These are phyloP conservation scores for Sarcophaga bullata DNA, from an alignment of 1,140 invertebrate species.

Conservation along the genomic window DNA sequence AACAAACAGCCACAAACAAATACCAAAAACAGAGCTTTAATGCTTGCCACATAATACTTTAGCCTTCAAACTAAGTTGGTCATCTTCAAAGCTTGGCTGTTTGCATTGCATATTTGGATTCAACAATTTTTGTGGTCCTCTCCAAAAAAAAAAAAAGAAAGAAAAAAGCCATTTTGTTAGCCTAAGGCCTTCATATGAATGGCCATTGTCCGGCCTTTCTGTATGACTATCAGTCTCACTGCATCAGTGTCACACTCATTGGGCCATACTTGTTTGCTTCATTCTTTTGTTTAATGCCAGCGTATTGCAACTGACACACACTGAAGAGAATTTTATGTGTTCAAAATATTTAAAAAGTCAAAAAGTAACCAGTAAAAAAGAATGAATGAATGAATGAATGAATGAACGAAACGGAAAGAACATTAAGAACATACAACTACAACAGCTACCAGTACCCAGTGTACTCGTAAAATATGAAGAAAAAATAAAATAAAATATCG, in stretches of 20 bases:
- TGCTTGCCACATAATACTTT: neutral
- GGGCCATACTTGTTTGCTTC: neutral
- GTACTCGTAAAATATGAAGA: no score
- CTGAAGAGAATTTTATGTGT: neutral
- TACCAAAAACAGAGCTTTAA: neutral
- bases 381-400: neutral
- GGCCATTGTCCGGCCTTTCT: neutral
- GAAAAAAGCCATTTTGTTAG: neutral
- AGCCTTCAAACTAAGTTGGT: constrained; percentile 18
- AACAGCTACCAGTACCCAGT: no score
- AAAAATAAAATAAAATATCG: no score
- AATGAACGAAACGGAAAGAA: neutral
- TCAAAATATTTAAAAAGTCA: constrained; percentile 13
- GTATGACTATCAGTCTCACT: neutral
- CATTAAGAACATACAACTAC: neutral
- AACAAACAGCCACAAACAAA: neutral
- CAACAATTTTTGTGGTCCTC: constrained; percentile 2
- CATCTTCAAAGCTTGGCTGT: neutral
- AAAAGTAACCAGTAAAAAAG: neutral
- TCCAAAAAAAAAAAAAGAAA: neutral
- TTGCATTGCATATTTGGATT: neutral
- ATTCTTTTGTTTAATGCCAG: constrained; percentile 20
- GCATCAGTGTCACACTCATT: neutral
- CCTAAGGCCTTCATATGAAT: neutral
- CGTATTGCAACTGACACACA: constrained; percentile 10